Conservation (phyloP, 1,140 invertebrate genomes). For the Idris sp. region DNA sequence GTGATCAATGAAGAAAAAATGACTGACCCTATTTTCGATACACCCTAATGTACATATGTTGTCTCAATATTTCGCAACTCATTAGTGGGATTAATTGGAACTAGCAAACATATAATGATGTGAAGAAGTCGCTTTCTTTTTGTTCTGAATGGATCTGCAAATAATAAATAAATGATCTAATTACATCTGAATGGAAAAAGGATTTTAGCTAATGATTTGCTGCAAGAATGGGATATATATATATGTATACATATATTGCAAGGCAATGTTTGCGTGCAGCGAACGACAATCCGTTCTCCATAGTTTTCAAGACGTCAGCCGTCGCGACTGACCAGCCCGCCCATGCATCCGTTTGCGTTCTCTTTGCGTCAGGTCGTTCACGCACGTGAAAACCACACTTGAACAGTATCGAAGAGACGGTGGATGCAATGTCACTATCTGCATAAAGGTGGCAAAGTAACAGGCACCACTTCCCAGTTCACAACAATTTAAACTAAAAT, state of each 20-base stretch:
- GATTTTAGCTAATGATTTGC: conserved; percentile 30
- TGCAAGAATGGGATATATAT: conserved; percentile 16
- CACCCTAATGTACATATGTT: too few relatives aligned
- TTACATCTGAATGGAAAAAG: conserved; percentile 26
- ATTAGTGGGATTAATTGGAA: neutral
- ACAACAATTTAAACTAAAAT: too few relatives aligned
- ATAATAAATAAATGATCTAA: conserved; percentile 30
- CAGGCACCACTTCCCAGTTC: conserved; percentile 4
- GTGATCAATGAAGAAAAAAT: too few relatives aligned
- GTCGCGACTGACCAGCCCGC: conserved; percentile 65
- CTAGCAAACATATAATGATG: too few relatives aligned
- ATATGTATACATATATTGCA: too few relatives aligned
- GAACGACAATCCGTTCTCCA: conserved; percentile 68
- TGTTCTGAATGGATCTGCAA: too few relatives aligned
- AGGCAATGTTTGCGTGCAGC: conserved; percentile 32
- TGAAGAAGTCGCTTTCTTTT: too few relatives aligned
- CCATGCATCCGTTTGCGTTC: conserved; percentile 70
- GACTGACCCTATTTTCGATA: too few relatives aligned
- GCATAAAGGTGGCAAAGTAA: conserved; percentile 17
- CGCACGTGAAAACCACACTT: conserved; percentile 44
- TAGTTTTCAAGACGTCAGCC: conserved; percentile 72
- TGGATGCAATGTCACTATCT: conserved; percentile 23
- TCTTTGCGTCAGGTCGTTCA: conserved; percentile 49
- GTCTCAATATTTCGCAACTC: too few relatives aligned
- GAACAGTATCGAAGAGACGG: conserved; percentile 12